Conservation (phyloP, 2,888 invertebrate genomes). For the Drosophila fulvimacula region DNA sequence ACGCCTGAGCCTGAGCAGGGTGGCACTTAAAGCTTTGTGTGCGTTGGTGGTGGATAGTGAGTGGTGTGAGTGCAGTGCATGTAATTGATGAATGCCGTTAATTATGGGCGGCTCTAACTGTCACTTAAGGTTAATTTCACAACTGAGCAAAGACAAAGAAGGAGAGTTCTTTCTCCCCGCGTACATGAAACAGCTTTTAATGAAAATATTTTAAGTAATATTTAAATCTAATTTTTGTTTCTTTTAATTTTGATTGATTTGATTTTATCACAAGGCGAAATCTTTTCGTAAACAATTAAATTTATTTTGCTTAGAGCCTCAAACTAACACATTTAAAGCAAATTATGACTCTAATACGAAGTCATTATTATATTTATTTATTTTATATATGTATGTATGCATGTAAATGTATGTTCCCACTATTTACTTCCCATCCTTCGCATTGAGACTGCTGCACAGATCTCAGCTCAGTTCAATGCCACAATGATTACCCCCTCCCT, state of each 20-base stretch:
- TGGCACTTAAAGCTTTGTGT: conserved; percentile 41
- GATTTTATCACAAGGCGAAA: neutral
- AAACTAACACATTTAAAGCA: neutral
- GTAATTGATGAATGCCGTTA: conserved; percentile 65
- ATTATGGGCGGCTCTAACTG: conserved; percentile 63
- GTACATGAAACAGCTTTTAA: neutral
- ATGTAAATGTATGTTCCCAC: neutral
- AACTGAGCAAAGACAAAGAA: conserved; percentile 20
- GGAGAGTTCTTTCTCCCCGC: neutral
- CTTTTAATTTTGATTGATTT: neutral
- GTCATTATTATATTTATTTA: neutral
- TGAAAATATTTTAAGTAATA: neutral
- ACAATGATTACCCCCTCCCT: conserved; percentile 36
- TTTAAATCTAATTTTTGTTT: neutral
- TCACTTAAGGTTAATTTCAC: conserved; percentile 49
- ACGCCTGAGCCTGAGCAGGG: conserved; percentile 1
- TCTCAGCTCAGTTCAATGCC: conserved; percentile 39
- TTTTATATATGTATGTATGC: too few relatives aligned
- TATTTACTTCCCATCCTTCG: conserved; percentile 20
- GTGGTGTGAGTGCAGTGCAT: conserved; percentile 19
- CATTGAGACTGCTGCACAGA: conserved; percentile 12
- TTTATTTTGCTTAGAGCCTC: neutral
- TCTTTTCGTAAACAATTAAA: neutral
- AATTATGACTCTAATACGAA: conserved; percentile 6
- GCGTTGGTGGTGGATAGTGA: conserved; percentile 10